phyloP scores from a whole-genome alignment of 2,888 invertebrate genomes.

The Caprella mutica region DNA sequence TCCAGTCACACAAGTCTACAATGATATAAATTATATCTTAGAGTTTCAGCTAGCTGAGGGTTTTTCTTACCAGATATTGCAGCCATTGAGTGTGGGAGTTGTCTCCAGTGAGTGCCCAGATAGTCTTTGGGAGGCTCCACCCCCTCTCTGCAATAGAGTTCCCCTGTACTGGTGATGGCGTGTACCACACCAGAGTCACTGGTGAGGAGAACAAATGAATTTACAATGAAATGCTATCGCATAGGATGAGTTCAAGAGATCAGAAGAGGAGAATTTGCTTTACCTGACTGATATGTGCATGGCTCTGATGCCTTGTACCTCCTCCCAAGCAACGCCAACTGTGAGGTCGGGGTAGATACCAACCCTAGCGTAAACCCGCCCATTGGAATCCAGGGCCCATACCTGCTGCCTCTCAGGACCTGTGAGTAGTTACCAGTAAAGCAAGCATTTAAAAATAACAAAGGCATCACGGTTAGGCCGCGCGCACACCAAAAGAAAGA shows the following conservation, averaged over 20 bases:
- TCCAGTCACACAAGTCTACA: too few species aligned
- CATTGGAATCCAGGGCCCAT: slow-evolving; percentile 46
- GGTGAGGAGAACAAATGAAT: slow-evolving; percentile 11
- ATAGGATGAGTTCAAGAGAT: not conserved
- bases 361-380: slow-evolving; percentile 44
- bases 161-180: slow-evolving; percentile 42
- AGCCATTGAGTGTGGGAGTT: slow-evolving; percentile 39
- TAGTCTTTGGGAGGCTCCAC: slow-evolving; percentile 42
- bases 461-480: too few species aligned
- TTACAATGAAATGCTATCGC: not conserved
- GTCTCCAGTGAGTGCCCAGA: slow-evolving; percentile 45
- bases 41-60: not conserved
- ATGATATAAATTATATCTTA: too few species aligned
- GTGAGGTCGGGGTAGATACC: slow-evolving; percentile 44
- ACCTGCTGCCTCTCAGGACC: slow-evolving; percentile 41
- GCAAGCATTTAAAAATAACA: too few species aligned
- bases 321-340: slow-evolving; percentile 46
- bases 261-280: not conserved
- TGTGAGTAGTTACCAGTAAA: slow-evolving; percentile 40
- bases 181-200: slow-evolving; percentile 43
- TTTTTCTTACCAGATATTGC: slow-evolving; percentile 38
- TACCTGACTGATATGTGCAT: slow-evolving; percentile 42
- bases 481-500: too few species aligned
- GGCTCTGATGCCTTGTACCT: slow-evolving; percentile 44
- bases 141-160: slow-evolving; percentile 43